These are phyloP conservation scores for Etheostoma nigrum DNA, from an alignment of 2,797 vertebrate genomes.

Conservation along the genomic window DNA sequence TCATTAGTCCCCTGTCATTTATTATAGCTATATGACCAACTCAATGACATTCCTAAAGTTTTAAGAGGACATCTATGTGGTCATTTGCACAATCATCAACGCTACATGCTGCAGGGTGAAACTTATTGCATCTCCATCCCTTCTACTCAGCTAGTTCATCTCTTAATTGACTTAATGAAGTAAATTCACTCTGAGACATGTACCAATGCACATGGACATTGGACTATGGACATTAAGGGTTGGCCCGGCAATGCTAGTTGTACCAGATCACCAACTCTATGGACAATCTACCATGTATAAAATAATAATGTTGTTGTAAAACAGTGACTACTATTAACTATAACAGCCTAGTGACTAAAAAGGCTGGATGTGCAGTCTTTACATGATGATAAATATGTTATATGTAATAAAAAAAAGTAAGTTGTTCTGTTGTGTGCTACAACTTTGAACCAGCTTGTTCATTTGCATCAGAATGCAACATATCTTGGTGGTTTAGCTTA, in stretches of 20 bases:
- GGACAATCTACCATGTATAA: slow-evolving; percentile 23
- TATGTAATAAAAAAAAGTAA: slow-evolving; percentile 1
- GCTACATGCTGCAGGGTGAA: slow-evolving; percentile 51
- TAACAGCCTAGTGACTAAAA: slow-evolving; percentile 8
- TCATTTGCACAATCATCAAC: slow-evolving; percentile 42
- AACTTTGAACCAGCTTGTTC: slow-evolving; percentile 25
- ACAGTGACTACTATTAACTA: slow-evolving; percentile 34
- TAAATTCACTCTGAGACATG: slow-evolving; percentile 49
- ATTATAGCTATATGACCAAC: slow-evolving; percentile 1
- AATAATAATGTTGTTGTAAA: slow-evolving; percentile 27
- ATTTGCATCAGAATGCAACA: slow-evolving; percentile 30
- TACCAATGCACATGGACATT: slow-evolving; percentile 24
- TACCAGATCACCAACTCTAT: slow-evolving; percentile 17
- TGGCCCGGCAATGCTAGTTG: slow-evolving; percentile 15
- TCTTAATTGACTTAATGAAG: slow-evolving; percentile 78
- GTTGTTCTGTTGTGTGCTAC: slow-evolving; percentile 18
- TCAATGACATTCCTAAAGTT: slow-evolving; percentile 49
- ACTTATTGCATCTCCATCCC: slow-evolving; percentile 39
- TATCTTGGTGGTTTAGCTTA: slow-evolving; percentile 10
- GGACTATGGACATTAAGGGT: slow-evolving; percentile 38
- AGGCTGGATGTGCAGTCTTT: slow-evolving; percentile 11
- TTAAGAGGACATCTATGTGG: slow-evolving; percentile 41
- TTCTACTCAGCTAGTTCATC: slow-evolving; percentile 63
- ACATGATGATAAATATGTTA: slow-evolving; percentile 8
- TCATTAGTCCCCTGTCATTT: slow-evolving; percentile 33